These are phyloP conservation scores for Sus scrofa DNA, from an alignment of 2,113 vertebrate genomes.

Conservation along the genomic window T2T-Sscrofa CM000830.6:100804501-100805000, in stretches of 20 bases:
- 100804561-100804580: not conserved
- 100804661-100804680: not conserved
- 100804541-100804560: not conserved
- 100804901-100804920: not conserved
- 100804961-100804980: not conserved
- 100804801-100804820: not conserved
- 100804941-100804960: not conserved
- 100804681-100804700: not conserved
- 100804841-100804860: not conserved
- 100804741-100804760: not conserved
- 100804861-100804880: too few relatives aligned
- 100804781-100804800: not conserved
- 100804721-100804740: not conserved
- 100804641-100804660: not conserved
- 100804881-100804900: too few relatives aligned
- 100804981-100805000: not conserved
- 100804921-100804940: slow-evolving; percentile 20
- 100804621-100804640: not conserved
- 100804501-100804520: not conserved
- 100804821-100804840: not conserved
- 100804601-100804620: not conserved
- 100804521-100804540: slow-evolving; percentile 24
- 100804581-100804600: not conserved
- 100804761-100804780: not conserved
- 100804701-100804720: not conserved